Conservation (phyloP, 2,888 invertebrate species). For the Callimorpha dominula region DNA sequence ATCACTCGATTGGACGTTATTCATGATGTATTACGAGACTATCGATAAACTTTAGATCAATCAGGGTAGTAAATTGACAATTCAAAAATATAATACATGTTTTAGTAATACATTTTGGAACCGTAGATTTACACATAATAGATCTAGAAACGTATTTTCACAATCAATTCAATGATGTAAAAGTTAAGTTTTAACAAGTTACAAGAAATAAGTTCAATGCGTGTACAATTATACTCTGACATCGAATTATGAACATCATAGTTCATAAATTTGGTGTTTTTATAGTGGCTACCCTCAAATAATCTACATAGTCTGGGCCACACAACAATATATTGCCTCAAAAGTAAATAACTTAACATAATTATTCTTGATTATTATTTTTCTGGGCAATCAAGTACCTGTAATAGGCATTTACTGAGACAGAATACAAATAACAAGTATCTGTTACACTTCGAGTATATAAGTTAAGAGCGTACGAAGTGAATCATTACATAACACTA, state of each 20-base stretch:
- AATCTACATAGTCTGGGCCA: background rate
- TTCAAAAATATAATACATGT: conserved; percentile 40
- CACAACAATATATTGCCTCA: background rate
- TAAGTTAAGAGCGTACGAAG: background rate
- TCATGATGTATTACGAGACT: conserved; percentile 13
- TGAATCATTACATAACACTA: too few relatives aligned
- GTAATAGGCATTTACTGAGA: background rate
- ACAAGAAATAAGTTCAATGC: too few relatives aligned
- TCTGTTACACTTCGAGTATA: background rate
- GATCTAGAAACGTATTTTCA: conserved; percentile 29
- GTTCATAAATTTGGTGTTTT: background rate
- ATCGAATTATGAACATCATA: background rate
- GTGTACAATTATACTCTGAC: background rate
- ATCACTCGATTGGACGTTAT: conserved; percentile 43
- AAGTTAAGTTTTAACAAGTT: background rate
- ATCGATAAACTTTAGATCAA: conserved; percentile 43
- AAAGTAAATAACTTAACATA: background rate
- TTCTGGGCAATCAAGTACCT: background rate
- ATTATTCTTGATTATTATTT: background rate
- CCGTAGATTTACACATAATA: conserved; percentile 47
- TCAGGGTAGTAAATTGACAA: conserved; percentile 40
- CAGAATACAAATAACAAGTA: background rate
- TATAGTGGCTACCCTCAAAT: background rate
- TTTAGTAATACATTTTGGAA: conserved; percentile 46
- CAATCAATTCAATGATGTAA: background rate